Base-by-base conservation (phyloP, 2,888 invertebrate species). In the Villa cingulata region DNA sequence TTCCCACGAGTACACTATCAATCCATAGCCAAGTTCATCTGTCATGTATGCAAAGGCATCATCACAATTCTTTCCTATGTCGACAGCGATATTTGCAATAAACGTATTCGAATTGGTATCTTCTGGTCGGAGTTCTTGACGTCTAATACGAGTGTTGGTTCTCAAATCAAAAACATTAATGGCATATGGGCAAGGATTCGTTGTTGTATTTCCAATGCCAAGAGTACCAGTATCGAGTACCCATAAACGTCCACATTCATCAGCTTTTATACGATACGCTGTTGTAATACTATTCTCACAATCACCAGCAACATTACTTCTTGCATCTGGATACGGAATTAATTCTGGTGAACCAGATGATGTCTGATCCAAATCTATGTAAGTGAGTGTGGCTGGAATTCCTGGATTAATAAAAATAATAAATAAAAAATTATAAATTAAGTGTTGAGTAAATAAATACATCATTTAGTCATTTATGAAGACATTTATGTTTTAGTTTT, bases 11-110 rank as follows among this genome's bases (percentile, higher is more conserved):
- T 88, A 88, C 2, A 79, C 78, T 47, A 88, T 80, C 19, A 88
- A 70, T 1, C 87, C 87, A 57, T 86, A 87, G 44, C 86, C 86
- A 19, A 87, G 71, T 62, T 87, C 87, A 61, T 88, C 87, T 0
- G 85, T 81, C 68, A 86, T 77, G 63, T 87, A 87, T 1, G 86
- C 86, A 60, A 74, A 84, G 0, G 83, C 77, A 59, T 86, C 85
- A 4, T 85, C 81, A 59, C 86, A 87, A 39, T 72, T 75, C 56
- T 74, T 72, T 29, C 85, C 84, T 54, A 84, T 72, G 59, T 89
- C 88, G 3, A 87, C 76, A n/a, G 81, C 85, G 48, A 86, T 84
- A 60, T 86, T 88, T n/a, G 87, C 87, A 52, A 88, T 86, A 64
- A 87, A 87, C 1, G 86, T 86, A 38, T 82, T 76, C 45, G 78